These are phyloP conservation scores for Halichoerus grypus DNA, from an alignment of 2,113 vertebrate species.

Conservation along the genomic window DNA sequence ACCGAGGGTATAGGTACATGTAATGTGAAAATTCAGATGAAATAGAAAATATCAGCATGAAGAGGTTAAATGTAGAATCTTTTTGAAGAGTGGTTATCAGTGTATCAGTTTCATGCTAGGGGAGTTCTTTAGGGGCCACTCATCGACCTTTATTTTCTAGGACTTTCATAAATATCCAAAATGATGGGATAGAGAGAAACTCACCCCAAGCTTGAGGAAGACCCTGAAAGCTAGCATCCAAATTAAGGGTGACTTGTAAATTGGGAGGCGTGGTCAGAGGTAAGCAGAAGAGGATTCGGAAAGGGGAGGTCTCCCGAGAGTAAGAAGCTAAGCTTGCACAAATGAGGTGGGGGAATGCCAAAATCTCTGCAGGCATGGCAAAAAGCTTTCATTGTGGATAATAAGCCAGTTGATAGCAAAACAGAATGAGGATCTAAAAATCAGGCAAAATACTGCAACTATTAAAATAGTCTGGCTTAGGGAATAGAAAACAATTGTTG, in stretches of 20 bases:
- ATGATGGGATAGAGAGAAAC: background rate
- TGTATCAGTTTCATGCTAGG: constrained; percentile 10
- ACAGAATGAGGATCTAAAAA: background rate
- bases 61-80: constrained; percentile 72
- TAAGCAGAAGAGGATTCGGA: background rate
- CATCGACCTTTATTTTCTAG: background rate
- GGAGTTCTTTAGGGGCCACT: background rate
- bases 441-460: background rate
- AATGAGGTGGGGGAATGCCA: background rate
- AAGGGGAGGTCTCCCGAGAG: background rate
- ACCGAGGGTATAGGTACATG: background rate
- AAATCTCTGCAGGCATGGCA: background rate
- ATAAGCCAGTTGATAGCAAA: constrained; percentile 1
- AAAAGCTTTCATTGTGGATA: background rate
- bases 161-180: background rate
- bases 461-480: background rate
- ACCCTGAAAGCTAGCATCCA: background rate
- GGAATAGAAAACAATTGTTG: background rate
- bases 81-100: background rate
- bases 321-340: background rate
- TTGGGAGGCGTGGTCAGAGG: background rate
- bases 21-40: constrained; percentile 75
- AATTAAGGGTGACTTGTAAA: background rate
- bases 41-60: constrained; percentile 61
- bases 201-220: background rate